Evolutionary conservation across 2,113 vertebrate genomes (phyloP).

Genomic region (Martes martes): DNA sequence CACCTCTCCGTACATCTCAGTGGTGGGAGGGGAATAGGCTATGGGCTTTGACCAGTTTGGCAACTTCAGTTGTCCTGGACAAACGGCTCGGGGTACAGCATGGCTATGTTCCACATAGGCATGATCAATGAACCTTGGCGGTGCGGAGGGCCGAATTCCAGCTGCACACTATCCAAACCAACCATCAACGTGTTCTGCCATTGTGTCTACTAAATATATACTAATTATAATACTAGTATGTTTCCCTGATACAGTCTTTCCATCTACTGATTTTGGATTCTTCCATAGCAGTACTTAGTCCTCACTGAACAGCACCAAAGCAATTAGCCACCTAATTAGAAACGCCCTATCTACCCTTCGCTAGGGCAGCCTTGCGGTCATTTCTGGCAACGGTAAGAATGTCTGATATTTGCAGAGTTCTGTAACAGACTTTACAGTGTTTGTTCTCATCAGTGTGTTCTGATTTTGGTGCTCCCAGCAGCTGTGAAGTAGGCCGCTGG

Average conservation of each 20-base stretch:
- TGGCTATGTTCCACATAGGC: not conserved
- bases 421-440: not conserved
- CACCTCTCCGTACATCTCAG: not conserved
- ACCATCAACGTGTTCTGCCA: not conserved
- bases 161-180: not conserved
- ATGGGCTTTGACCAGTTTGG: not conserved
- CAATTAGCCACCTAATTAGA: constrained; percentile 36
- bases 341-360: not conserved
- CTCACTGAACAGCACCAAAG: not conserved
- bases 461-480: not conserved
- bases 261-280: constrained; percentile 32
- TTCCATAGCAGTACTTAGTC: constrained; percentile 28
- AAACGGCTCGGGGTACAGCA: not conserved
- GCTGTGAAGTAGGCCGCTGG: not conserved
- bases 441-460: not conserved
- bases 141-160: not conserved
- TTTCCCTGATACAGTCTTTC: not conserved
- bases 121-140: not conserved
- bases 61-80: not conserved
- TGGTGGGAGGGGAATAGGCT: not conserved
- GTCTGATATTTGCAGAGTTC: not conserved
- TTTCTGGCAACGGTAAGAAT: not conserved
- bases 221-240: not conserved
- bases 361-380: not conserved
- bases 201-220: not conserved